Evolutionary conservation across 2,888 invertebrate species (phyloP).

Genomic region (Eledone cirrhosa): DNA sequence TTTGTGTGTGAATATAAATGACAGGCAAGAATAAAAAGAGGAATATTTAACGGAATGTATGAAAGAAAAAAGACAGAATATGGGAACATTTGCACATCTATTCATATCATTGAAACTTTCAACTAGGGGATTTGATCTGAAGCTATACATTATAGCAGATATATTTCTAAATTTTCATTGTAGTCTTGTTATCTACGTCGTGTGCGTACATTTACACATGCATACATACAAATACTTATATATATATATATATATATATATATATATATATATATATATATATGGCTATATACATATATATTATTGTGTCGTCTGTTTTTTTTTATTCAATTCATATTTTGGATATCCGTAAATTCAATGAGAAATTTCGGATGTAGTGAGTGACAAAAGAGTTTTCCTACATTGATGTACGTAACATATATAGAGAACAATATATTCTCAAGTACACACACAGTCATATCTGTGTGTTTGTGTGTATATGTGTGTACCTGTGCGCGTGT

Average conservation of each 20-base stretch:
- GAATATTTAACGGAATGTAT: too few relatives aligned
- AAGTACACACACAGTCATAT: background rate
- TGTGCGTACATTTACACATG: background rate
- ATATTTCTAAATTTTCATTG: background rate
- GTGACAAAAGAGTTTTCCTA: background rate
- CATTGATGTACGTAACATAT: background rate
- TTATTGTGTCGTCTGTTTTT: too few relatives aligned
- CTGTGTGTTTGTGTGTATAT: background rate
- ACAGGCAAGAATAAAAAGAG: too few relatives aligned
- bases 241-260: background rate
- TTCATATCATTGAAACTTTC: background rate
- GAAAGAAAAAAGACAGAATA: background rate
- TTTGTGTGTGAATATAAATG: background rate
- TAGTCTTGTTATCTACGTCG: too few relatives aligned
- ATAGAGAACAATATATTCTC: background rate
- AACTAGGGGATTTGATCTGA: background rate
- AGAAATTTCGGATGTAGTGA: too few relatives aligned
- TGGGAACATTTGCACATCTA: background rate
- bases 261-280: conserved; percentile 19
- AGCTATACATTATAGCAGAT: background rate
- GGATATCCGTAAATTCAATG: too few relatives aligned
- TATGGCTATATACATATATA: background rate
- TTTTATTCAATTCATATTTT: too few relatives aligned
- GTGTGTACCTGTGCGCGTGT: background rate
- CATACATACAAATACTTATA: background rate